Conservation (phyloP, 2,888 invertebrate species). For the Norana najaformis region DNA sequence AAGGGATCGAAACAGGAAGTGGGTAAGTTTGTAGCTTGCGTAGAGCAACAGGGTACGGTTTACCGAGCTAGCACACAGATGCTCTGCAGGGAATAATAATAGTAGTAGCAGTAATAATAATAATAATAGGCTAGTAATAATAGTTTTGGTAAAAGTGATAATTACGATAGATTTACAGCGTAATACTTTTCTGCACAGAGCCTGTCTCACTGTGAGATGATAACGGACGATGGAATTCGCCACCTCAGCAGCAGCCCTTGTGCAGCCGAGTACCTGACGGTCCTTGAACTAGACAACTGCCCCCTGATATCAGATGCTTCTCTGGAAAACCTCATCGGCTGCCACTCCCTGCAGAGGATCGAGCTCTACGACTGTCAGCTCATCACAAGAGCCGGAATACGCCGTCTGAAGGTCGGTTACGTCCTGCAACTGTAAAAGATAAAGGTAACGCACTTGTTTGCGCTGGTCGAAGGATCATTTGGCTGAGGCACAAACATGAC, state of each 20-base stretch:
- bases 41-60: too few species aligned
- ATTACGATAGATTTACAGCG: background rate
- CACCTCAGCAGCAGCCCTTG: conserved; percentile 90
- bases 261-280: conserved; percentile 76
- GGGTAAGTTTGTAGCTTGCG: too few species aligned
- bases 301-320: conserved; percentile 95
- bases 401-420: conserved; percentile 80
- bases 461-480: background rate
- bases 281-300: conserved; percentile 97
- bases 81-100: too few species aligned
- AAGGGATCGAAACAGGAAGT: too few species aligned
- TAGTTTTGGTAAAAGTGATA: background rate
- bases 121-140: too few species aligned
- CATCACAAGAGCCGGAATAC: conserved; percentile 93
- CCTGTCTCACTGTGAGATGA: conserved; percentile 78
- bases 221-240: conserved; percentile 96
- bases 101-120: too few species aligned
- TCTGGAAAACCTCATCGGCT: conserved; percentile 74
- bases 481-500: background rate
- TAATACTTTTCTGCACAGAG: background rate
- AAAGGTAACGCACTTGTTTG: too few species aligned
- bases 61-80: too few species aligned
- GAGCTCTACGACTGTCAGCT: conserved; percentile 99
- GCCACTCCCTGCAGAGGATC: conserved; percentile 77
- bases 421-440: too few species aligned